Evolutionary conservation across 2,113 vertebrate species (phyloP), one percentile per base, ranked within the genome.

Genomic region (Plestiodon gilberti): DNA sequence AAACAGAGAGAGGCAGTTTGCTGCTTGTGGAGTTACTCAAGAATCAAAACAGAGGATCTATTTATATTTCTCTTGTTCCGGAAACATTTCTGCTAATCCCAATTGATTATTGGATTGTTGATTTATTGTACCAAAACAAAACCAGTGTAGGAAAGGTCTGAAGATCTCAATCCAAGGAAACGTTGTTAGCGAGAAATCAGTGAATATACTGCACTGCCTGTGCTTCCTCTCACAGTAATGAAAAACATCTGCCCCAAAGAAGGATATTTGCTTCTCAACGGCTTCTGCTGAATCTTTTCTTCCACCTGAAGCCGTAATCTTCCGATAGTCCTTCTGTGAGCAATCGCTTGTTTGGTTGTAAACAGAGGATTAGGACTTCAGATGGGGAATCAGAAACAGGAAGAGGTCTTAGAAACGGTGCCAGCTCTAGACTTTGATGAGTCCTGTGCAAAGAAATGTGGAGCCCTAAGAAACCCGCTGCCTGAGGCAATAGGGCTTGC

Each of bases 311-410:
- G 40, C 28, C 43, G 30, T 77, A 87, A 64, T 62, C 62, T 85
- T 67, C n/a, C 67, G 64, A 82, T 87, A 62, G 75, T 77, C 10
- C n/a, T 88, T 90, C 82, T 65, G 78, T 77, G 74, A 85, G 25
- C 64, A 70, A 55, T 61, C 43, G 25, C 33, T 90, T 83, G 38
- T 1, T 1, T 65, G 77, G 55, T 78, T 89, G 75, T 61, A 61
- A 84, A 81, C 76, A 86, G 43, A 35, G 11, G 71, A 73, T 79
- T 86, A 83, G 59, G 52, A 55, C 13, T 35, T 85, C 33, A 43
- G 17, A 79, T 43, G 14, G 84, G 80, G 59, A 82, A 43, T 69
- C 11, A 87, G 79, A 70, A 86, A 78, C 28, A 64, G 59, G 52
- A 83, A 78, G 55, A 48, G 74, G 14, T 64, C 70, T 80, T 57